These are phyloP conservation scores for Hipparchia sbordonii DNA, from an alignment of 2,888 invertebrate species.

Conservation along the genomic window DNA sequence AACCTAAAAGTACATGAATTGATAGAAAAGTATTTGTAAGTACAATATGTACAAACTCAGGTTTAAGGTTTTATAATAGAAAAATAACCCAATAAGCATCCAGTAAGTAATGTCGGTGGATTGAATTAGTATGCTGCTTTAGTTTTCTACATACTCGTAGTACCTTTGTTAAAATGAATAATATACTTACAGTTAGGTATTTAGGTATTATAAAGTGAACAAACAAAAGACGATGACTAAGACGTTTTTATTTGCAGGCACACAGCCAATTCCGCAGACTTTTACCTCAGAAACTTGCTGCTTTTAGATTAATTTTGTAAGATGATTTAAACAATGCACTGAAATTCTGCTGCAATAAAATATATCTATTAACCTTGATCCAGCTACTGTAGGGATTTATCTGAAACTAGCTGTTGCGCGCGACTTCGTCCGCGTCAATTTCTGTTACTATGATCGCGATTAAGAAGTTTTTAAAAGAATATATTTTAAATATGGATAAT, in stretches of 20 bases:
- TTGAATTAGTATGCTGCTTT: too few species aligned
- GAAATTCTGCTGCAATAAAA: neutral
- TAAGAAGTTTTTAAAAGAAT: too few species aligned
- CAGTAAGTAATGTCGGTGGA: too few species aligned
- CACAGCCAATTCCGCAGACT: constrained; percentile 46
- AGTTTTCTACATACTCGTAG: neutral
- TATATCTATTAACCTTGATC: too few species aligned
- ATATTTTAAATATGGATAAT: too few species aligned
- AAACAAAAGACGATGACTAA: constrained; percentile 63
- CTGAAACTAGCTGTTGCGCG: too few species aligned
- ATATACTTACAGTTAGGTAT: neutral
- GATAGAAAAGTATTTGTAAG: too few species aligned
- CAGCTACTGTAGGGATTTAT: too few species aligned
- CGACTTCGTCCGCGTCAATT: too few species aligned
- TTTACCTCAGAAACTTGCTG: constrained; percentile 13
- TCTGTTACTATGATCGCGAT: too few species aligned
- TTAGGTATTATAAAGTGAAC: constrained; percentile 40
- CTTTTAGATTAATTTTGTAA: neutral
- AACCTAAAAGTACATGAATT: too few species aligned
- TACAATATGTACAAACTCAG: too few species aligned
- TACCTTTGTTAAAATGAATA: neutral
- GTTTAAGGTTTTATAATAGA: neutral
- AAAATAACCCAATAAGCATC: neutral
- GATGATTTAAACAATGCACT: neutral
- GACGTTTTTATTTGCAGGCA: constrained; percentile 46